Conservation (phyloP, 2,888 invertebrate species). For the Microplitis manilae region DNA sequence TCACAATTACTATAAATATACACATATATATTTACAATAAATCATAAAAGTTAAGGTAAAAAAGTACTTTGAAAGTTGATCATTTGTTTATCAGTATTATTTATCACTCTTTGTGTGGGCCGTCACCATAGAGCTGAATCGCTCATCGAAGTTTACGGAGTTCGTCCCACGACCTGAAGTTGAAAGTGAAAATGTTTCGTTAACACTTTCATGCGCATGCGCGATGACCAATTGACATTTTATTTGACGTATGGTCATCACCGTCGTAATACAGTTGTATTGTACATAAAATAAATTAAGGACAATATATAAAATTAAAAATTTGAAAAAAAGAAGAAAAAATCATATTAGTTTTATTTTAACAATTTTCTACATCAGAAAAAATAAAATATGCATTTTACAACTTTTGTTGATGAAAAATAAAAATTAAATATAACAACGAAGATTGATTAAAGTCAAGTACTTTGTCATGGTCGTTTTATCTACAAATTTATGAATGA, state of each 20-base stretch:
- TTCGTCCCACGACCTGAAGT: constrained; percentile 28
- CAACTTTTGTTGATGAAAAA: too few species aligned
- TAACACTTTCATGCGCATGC: constrained; percentile 11
- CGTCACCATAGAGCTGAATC: constrained; percentile 17
- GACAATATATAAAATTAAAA: constrained; percentile 3
- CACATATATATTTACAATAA: constrained; percentile 4
- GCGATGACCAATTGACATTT: constrained; percentile 33
- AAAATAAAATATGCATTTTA: too few species aligned
- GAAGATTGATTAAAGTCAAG: constrained; percentile 7
- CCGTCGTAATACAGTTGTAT: not conserved
- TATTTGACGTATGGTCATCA: constrained; percentile 20
- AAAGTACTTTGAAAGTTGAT: constrained; percentile 28
- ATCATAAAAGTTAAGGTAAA: constrained; percentile 14
- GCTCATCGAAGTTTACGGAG: constrained; percentile 7
- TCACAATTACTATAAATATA: not conserved
- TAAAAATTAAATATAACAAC: not conserved
- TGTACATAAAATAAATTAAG: not conserved
- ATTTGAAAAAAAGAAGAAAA: not conserved
- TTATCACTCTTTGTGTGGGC: constrained; percentile 22
- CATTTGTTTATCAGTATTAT: constrained; percentile 27
- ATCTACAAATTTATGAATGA: constrained; percentile 48
- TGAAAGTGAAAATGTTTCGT: constrained; percentile 28
- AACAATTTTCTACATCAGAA: too few species aligned
- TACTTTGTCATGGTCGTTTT: constrained; percentile 24
- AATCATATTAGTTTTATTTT: not conserved